phyloP scores from a whole-genome alignment of 2,113 vertebrate species.

The Parus major region DNA sequence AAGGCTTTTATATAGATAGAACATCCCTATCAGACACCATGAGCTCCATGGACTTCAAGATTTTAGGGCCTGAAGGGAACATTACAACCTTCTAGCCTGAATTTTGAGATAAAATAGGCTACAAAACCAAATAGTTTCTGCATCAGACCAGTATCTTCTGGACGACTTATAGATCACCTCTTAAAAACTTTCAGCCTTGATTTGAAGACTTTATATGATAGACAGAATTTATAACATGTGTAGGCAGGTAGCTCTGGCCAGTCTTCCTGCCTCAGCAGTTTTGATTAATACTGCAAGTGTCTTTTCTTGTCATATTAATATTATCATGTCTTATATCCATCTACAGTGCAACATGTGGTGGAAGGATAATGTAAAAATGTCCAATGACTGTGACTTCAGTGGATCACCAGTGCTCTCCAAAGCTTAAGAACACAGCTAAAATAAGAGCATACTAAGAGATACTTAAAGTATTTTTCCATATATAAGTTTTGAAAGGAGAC shows the following conservation, averaged over 20 bases:
- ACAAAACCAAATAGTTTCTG: background rate
- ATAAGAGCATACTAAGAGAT: background rate
- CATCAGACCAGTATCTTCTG: background rate
- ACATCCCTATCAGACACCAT: accelerated
- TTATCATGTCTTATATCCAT: background rate
- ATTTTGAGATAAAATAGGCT: background rate
- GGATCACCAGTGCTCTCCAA: background rate
- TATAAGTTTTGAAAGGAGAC: background rate
- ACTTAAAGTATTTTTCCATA: background rate
- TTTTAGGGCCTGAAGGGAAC: background rate
- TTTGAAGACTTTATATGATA: slow-evolving; percentile 11
- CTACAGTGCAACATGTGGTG: background rate
- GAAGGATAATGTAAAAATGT: slow-evolving; percentile 1
- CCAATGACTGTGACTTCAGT: background rate
- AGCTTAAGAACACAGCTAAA: background rate
- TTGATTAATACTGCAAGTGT: background rate
- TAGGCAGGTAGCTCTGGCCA: background rate
- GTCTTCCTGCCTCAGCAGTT: background rate
- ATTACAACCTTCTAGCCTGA: background rate
- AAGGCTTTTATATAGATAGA: background rate
- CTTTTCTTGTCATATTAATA: background rate
- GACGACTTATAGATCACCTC: background rate
- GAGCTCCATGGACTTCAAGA: background rate
- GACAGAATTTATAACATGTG: background rate
- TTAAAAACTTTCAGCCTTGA: background rate